phyloP scores from a whole-genome alignment of 2,113 vertebrate genomes.

The Seriola quinqueradiata region DNA sequence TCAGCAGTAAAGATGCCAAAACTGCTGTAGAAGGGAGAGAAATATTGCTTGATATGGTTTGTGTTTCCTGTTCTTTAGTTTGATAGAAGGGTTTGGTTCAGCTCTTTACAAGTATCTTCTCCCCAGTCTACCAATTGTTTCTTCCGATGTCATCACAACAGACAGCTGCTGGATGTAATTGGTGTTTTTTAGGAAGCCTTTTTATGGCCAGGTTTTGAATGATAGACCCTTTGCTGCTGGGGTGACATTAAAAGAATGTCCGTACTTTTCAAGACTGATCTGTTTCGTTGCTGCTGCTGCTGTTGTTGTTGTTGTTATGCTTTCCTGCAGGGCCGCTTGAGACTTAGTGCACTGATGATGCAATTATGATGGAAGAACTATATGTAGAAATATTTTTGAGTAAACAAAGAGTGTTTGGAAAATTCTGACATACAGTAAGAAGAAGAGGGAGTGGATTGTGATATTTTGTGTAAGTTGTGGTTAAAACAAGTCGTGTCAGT shows the following conservation, averaged over 20 bases:
- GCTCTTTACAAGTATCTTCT: background rate
- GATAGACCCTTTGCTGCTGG: background rate
- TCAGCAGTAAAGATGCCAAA: background rate
- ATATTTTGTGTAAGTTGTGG: background rate
- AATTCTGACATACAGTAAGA: background rate
- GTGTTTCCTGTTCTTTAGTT: conserved; percentile 12
- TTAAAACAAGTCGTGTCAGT: background rate
- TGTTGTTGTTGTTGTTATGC: background rate
- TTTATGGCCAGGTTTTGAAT: conserved; percentile 23
- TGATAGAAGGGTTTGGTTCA: background rate
- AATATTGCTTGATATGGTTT: background rate
- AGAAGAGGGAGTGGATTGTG: background rate
- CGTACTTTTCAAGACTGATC: background rate
- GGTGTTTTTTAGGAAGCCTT: background rate
- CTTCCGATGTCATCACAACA: background rate
- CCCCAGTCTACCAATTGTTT: conserved; percentile 6
- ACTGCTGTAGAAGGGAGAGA: background rate
- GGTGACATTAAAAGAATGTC: conserved; percentile 6
- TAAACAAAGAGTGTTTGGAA: background rate
- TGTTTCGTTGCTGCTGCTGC: background rate
- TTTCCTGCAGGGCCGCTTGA: background rate
- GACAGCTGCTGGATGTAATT: conserved; percentile 9
- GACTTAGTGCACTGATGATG: conserved; percentile 1
- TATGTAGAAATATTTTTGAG: background rate
- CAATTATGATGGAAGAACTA: background rate